These are phyloP conservation scores for Hylomyscus alleni DNA, from an alignment of 2,797 vertebrate genomes.

Conservation along the genomic window DNA sequence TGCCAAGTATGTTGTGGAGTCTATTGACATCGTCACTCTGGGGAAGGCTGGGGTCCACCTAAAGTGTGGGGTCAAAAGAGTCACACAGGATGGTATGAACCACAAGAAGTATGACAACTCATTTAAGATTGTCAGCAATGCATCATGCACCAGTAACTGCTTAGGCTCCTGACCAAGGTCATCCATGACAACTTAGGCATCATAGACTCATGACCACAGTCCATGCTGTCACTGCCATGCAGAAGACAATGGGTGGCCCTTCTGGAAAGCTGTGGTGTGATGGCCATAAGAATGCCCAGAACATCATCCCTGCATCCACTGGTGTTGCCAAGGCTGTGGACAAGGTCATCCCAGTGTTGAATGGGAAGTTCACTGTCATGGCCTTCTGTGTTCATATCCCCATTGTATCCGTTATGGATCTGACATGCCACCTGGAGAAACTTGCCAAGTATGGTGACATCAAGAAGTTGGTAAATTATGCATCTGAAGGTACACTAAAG, in stretches of 20 bases:
- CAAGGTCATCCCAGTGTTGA: background rate
- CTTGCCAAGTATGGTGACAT: background rate
- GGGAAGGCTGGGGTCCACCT: background rate
- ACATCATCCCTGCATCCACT: background rate
- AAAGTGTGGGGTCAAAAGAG: background rate
- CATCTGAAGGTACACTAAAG: background rate
- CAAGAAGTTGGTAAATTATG: background rate
- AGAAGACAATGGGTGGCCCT: background rate
- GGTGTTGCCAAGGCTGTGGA: background rate
- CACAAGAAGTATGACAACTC: background rate
- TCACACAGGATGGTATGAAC: background rate
- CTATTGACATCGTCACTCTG: background rate
- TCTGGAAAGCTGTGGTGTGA: background rate
- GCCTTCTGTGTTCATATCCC: background rate
- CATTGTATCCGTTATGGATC: background rate
- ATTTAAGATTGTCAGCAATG: background rate
- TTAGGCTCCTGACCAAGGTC: background rate
- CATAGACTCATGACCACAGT: background rate
- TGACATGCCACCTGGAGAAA: background rate
- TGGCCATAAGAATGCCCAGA: background rate
- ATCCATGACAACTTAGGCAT: background rate
- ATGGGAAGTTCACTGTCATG: background rate
- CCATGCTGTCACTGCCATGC: background rate
- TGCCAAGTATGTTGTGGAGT: background rate
- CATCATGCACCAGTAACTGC: background rate